Evolutionary conservation across 2,888 invertebrate genomes (phyloP).

Genomic region (Orchestes rusci): DNA sequence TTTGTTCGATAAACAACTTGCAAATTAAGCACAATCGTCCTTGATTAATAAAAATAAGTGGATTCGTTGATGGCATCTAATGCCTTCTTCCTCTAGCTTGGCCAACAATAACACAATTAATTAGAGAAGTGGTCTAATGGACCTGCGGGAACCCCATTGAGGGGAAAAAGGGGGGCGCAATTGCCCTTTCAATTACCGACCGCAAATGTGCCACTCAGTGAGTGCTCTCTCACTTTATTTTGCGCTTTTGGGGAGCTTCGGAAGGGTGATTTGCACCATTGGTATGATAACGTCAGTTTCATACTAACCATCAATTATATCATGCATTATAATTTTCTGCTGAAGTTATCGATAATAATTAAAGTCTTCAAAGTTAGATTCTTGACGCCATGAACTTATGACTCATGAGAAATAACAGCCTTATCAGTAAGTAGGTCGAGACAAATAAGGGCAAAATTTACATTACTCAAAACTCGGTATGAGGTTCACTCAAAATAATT

Average conservation of each 20-base stretch:
- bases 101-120: constrained; percentile 21
- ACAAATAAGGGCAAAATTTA: too few relatives aligned
- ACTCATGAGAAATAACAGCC: too few relatives aligned
- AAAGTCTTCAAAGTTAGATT: too few relatives aligned
- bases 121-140: constrained; percentile 21
- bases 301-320: neutral
- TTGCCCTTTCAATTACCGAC: constrained; percentile 22
- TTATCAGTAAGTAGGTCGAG: too few relatives aligned
- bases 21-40: constrained; percentile 17
- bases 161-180: constrained; percentile 17
- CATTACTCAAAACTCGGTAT: too few relatives aligned
- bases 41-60: constrained; percentile 16
- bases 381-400: too few relatives aligned
- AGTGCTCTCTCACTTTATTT: constrained; percentile 11
- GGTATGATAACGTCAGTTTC: neutral
- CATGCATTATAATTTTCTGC: too few relatives aligned
- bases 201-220: constrained; percentile 17
- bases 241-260: constrained; percentile 7
- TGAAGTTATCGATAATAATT: too few relatives aligned
- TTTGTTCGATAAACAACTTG: too few relatives aligned
- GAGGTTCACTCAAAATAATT: too few relatives aligned
- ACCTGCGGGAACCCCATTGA: constrained; percentile 7
- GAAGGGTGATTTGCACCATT: neutral
- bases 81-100: constrained; percentile 14
- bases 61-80: constrained; percentile 15